Percentiles rank a stretch among this genome's conserved stretches.
Conservation (phyloP, 2,888 invertebrate species). For the Ormyrus nitidulus region DNA sequence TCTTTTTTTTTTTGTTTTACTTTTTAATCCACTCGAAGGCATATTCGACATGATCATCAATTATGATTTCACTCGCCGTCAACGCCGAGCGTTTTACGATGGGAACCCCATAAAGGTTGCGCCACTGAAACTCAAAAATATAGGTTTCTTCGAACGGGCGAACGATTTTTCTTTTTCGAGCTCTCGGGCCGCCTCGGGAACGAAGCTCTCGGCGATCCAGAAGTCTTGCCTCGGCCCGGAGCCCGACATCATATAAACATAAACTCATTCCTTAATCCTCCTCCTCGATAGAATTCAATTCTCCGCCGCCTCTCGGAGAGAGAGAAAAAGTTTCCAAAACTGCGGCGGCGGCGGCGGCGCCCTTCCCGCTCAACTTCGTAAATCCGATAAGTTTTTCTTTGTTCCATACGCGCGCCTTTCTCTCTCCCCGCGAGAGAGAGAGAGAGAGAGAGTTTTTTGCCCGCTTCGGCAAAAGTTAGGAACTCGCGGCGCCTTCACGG, state of each 20-base stretch:
- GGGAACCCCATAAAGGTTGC: constrained; percentile 29
- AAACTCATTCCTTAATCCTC: neutral
- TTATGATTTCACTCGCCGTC: constrained; percentile 40
- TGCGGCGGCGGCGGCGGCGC: no score
- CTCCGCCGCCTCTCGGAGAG: no score
- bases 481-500: neutral
- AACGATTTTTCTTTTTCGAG: constrained; percentile 26
- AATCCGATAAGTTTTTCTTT: constrained; percentile 24
- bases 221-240: neutral
- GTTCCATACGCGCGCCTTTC: constrained; percentile 1
- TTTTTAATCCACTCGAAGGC: neutral
- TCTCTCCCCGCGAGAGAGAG: constrained; percentile 21
- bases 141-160: neutral
- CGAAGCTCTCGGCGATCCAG: neutral
- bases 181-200: neutral
- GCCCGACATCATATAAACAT: neutral
- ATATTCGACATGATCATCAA: constrained; percentile 35
- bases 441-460: neutral
- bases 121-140: constrained; percentile 9
- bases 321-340: no score
- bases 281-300: neutral
- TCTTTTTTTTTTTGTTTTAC: neutral
- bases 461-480: constrained; percentile 7
- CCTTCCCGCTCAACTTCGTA: constrained; percentile 17
- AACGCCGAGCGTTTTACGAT: constrained; percentile 36